phyloP scores from a whole-genome alignment of 2,888 invertebrate genomes.

The Philonicus albiceps region DNA sequence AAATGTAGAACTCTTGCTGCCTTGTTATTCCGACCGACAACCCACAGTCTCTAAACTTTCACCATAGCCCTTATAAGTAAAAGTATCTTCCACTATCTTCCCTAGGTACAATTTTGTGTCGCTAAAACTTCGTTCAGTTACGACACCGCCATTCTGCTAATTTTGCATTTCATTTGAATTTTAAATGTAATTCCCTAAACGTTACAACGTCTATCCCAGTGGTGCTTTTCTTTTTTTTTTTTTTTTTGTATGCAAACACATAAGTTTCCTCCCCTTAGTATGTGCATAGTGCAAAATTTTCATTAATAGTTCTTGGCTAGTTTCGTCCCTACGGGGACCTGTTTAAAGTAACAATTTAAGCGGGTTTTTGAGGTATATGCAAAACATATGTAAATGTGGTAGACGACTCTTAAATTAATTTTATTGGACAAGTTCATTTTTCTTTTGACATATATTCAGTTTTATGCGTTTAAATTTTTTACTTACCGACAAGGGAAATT shows the following conservation, averaged over 20 bases:
- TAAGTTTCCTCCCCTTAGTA: background rate
- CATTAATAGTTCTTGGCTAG: background rate
- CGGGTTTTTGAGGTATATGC: background rate
- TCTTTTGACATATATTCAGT: background rate
- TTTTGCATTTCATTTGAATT: background rate
- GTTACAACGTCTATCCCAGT: background rate
- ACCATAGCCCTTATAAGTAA: background rate
- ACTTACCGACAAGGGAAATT: background rate
- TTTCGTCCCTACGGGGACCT: background rate
- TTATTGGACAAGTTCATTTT: background rate
- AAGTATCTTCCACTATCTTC: background rate
- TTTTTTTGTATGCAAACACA: background rate
- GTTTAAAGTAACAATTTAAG: background rate
- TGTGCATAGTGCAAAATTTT: background rate
- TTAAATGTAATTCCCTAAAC: background rate
- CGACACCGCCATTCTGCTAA: background rate
- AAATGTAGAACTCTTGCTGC: background rate
- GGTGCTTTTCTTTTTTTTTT: background rate
- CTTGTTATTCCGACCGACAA: background rate
- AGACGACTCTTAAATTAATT: background rate
- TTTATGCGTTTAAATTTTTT: background rate
- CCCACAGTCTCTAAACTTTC: background rate
- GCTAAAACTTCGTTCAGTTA: background rate
- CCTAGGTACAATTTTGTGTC: background rate
- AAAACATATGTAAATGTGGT: background rate